Evolutionary conservation across 2,113 vertebrate genomes (phyloP).

Genomic region (Lethenteron reissneri): DNA sequence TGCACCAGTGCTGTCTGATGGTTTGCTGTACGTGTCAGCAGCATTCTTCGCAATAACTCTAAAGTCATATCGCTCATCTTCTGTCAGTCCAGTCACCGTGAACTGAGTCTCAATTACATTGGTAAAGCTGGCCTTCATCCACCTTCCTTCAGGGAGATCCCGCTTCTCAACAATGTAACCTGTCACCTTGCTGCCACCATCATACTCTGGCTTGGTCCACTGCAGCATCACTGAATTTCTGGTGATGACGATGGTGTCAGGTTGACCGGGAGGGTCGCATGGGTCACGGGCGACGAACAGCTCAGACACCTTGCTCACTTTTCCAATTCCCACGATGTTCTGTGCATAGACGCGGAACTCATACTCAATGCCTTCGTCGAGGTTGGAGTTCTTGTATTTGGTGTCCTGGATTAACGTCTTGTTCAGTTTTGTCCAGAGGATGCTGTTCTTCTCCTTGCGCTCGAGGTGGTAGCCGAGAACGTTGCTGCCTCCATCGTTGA

Average conservation of each 20-base stretch:
- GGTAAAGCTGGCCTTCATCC: conserved; percentile 88
- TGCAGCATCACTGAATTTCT: conserved; percentile 64
- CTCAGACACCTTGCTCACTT: conserved; percentile 81
- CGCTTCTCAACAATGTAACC: conserved; percentile 86
- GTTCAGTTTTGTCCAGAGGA: conserved; percentile 81
- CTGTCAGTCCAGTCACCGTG: conserved; percentile 64
- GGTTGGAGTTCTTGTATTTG: conserved; percentile 52
- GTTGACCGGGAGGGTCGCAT: conserved; percentile 74
- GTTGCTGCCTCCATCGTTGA: conserved; percentile 64
- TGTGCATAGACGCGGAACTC: conserved; percentile 84
- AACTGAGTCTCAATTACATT: conserved; percentile 94
- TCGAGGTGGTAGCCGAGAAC: conserved; percentile 88
- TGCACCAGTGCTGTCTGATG: conserved; percentile 82
- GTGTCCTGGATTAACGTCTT: conserved; percentile 74
- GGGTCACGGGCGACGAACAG: conserved; percentile 73
- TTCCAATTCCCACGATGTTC: conserved; percentile 84
- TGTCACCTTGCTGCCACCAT: conserved; percentile 80
- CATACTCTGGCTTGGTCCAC: conserved; percentile 86
- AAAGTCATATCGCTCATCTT: conserved; percentile 84
- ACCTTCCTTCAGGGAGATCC: conserved; percentile 83
- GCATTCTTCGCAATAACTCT: conserved; percentile 93
- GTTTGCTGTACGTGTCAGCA: conserved; percentile 66
- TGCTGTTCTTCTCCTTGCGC: conserved; percentile 88
- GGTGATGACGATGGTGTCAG: conserved; percentile 61
- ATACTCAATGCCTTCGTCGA: conserved; percentile 84